phyloP scores from a whole-genome alignment of 2,888 invertebrate genomes.

The Macropis europaea region DNA sequence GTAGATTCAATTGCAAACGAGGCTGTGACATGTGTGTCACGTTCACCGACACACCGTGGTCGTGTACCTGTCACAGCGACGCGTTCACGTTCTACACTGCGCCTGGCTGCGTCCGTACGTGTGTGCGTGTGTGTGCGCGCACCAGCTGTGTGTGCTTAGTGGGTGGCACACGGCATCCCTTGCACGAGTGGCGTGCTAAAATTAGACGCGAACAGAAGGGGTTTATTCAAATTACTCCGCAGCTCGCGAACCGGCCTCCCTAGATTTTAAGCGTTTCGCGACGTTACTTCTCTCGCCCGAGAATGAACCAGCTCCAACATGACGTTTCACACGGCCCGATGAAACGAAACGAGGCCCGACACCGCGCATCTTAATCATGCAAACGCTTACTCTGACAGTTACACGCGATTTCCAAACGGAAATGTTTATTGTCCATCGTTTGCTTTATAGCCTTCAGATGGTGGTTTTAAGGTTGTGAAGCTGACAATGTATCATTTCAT shows the following conservation, averaged over 20 bases:
- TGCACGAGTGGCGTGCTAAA: constrained; percentile 53
- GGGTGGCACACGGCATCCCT: constrained; percentile 46
- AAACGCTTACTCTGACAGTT: not conserved
- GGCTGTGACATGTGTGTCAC: not conserved
- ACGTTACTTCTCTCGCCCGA: constrained; percentile 36
- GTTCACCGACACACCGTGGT: not conserved
- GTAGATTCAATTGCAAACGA: not conserved
- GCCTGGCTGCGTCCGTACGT: no score
- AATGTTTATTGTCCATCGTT: no score
- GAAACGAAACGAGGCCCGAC: constrained; percentile 36
- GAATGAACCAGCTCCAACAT: constrained; percentile 31
- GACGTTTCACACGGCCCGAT: constrained; percentile 11
- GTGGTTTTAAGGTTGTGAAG: no score
- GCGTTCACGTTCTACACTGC: constrained; percentile 5
- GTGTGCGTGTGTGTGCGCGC: not conserved
- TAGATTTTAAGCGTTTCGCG: constrained; percentile 56
- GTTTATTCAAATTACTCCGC: constrained; percentile 70
- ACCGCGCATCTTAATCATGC: constrained; percentile 27
- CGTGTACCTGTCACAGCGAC: not conserved
- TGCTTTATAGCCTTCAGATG: no score
- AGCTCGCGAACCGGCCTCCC: constrained; percentile 56
- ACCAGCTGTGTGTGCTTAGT: constrained; percentile 3
- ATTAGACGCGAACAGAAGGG: constrained; percentile 64
- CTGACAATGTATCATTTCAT: no score
- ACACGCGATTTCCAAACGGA: no score